These are phyloP conservation scores for Panulirus ornatus DNA, from an alignment of 1,140 invertebrate species.

Conservation along the genomic window DNA sequence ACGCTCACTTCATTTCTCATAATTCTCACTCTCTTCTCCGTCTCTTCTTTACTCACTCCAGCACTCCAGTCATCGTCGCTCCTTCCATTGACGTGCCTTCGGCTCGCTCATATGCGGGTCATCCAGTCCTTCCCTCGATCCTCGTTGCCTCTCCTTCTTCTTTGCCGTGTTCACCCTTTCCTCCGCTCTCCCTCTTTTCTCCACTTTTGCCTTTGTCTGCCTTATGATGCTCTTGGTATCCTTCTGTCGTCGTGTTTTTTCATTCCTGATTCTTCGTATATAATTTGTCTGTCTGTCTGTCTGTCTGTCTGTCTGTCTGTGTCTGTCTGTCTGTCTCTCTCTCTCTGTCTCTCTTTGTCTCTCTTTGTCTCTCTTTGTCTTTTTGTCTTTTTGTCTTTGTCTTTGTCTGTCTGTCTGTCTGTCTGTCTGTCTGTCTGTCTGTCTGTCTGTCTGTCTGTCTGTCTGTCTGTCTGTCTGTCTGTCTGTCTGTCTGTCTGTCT, in stretches of 20 bases:
- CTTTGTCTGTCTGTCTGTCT: slow-evolving; percentile 30
- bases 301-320: neutral
- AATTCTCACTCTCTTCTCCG: too few species aligned
- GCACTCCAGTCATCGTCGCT: too few species aligned
- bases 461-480: slow-evolving; percentile 18
- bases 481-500: slow-evolving; percentile 23
- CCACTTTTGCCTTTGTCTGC: neutral
- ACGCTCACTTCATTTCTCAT: too few species aligned
- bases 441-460: slow-evolving; percentile 33
- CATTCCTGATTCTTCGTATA: neutral
- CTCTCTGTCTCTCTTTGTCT: neutral
- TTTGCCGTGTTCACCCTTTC: neutral
- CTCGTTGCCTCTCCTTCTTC: too few species aligned
- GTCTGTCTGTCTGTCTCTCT: neutral
- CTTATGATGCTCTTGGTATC: neutral
- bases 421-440: slow-evolving; percentile 35
- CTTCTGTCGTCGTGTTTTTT: neutral
- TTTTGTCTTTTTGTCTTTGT: neutral
- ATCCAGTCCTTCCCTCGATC: too few species aligned
- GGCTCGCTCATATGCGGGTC: too few species aligned
- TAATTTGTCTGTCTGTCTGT: neutral
- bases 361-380: neutral
- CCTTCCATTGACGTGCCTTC: too few species aligned
- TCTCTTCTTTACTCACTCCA: too few species aligned
- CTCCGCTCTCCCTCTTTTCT: neutral